A percentile compares a stretch with the other conserved stretches of the same genome.
Evolutionary conservation across 2,888 invertebrate species (phyloP).

Genomic region (Xanthia togata): DNA sequence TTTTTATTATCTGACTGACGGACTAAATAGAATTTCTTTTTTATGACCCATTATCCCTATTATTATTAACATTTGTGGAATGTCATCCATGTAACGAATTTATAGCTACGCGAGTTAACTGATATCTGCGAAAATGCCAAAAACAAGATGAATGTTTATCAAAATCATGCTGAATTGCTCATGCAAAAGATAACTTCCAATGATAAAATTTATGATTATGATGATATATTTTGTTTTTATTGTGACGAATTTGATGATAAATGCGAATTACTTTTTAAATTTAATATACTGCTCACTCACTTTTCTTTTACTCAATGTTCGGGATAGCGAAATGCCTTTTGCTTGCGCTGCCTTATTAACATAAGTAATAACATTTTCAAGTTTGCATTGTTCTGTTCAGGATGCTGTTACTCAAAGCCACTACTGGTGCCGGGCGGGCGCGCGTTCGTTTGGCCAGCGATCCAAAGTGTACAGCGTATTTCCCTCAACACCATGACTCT

Average conservation of each 20-base stretch:
- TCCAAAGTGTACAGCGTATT: constrained; percentile 97
- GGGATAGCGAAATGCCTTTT: background rate
- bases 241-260: constrained; percentile 1
- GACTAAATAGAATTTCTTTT: no score
- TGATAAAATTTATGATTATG: constrained; percentile 22
- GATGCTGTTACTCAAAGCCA: constrained; percentile 98
- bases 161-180: constrained; percentile 13
- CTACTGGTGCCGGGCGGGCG: constrained; percentile 98
- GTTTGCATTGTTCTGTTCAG: constrained; percentile 86
- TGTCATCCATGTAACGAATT: constrained; percentile 5
- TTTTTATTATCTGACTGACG: no score
- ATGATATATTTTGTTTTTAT: background rate
- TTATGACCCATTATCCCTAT: no score
- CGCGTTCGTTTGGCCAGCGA: constrained; percentile 98
- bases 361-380: background rate
- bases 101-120: constrained; percentile 28
- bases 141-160: constrained; percentile 40
- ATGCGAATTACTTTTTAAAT: background rate
- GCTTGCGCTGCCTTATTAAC: background rate
- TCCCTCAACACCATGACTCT: constrained; percentile 99
- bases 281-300: background rate
- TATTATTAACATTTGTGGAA: no score
- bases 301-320: constrained; percentile 4
- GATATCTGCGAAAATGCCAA: constrained; percentile 34
- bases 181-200: constrained; percentile 45